phyloP scores from a whole-genome alignment of 2,888 invertebrate genomes.

The Nebria brevicollis region DNA sequence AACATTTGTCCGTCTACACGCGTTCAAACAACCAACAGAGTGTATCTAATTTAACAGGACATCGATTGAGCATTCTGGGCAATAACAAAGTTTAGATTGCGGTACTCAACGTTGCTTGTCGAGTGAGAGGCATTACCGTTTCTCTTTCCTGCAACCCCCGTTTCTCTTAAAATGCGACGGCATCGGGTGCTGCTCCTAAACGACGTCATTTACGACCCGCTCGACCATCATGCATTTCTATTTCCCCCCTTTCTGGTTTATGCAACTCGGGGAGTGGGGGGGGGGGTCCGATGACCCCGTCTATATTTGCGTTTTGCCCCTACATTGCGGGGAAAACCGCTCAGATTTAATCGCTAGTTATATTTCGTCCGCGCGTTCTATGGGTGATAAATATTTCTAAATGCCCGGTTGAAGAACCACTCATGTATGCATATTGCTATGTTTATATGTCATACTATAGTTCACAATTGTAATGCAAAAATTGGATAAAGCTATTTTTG shows the following conservation, averaged over 20 bases:
- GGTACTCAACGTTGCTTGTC: constrained; percentile 25
- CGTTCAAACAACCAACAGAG: constrained; percentile 17
- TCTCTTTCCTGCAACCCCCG: neutral
- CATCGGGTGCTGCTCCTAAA: constrained; percentile 5
- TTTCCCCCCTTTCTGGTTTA: neutral
- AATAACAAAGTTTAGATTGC: constrained; percentile 42
- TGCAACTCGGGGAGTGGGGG: neutral
- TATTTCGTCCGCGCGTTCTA: constrained; percentile 17
- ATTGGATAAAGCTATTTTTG: neutral
- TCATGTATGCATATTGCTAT: neutral
- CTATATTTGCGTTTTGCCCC: neutral
- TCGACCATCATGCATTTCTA: neutral
- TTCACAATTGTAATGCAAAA: neutral
- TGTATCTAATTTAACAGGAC: constrained; percentile 29
- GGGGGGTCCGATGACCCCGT: neutral
- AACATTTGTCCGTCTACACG: neutral
- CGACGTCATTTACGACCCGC: constrained; percentile 9
- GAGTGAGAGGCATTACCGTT: constrained; percentile 6
- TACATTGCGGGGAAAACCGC: neutral
- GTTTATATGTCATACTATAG: neutral
- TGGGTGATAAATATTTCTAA: neutral
- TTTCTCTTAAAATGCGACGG: neutral
- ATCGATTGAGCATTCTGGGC: constrained; percentile 35
- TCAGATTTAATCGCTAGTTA: neutral
- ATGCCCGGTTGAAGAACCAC: neutral